phyloP scores from a whole-genome alignment of 2,113 vertebrate genomes.

The Ptilonorhynchus violaceus region DNA sequence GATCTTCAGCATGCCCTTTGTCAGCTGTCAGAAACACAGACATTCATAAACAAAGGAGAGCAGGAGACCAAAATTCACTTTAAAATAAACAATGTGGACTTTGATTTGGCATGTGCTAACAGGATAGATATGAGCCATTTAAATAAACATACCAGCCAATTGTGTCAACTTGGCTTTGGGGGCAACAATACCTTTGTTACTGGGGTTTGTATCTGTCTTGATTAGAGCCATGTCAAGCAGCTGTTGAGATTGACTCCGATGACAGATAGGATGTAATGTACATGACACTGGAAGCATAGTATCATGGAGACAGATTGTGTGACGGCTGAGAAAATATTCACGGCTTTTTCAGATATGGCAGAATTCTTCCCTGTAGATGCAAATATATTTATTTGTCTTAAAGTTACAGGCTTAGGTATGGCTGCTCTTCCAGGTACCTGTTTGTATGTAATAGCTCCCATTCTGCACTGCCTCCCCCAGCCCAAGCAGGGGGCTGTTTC shows the following conservation, averaged over 20 bases:
- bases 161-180: constrained; percentile 5
- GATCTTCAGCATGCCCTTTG: constrained; percentile 45
- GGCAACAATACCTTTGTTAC: not conserved
- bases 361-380: not conserved
- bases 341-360: not conserved
- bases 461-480: not conserved
- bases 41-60: constrained; percentile 46
- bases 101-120: constrained; percentile 37
- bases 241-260: not conserved
- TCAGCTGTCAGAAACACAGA: constrained; percentile 56
- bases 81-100: constrained; percentile 35
- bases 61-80: constrained; percentile 21
- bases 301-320: constrained; percentile 19
- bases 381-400: not conserved
- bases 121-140: constrained; percentile 34
- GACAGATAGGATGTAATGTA: not conserved
- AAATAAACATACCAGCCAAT: constrained; percentile 13
- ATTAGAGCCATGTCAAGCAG: constrained; percentile 16
- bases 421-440: not conserved
- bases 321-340: constrained; percentile 11
- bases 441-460: not conserved
- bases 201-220: constrained; percentile 22
- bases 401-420: not conserved
- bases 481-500: not conserved
- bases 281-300: not conserved